Evolutionary conservation across 2,113 vertebrate genomes (phyloP).

Genomic region (Mohoua ochrocephala): DNA sequence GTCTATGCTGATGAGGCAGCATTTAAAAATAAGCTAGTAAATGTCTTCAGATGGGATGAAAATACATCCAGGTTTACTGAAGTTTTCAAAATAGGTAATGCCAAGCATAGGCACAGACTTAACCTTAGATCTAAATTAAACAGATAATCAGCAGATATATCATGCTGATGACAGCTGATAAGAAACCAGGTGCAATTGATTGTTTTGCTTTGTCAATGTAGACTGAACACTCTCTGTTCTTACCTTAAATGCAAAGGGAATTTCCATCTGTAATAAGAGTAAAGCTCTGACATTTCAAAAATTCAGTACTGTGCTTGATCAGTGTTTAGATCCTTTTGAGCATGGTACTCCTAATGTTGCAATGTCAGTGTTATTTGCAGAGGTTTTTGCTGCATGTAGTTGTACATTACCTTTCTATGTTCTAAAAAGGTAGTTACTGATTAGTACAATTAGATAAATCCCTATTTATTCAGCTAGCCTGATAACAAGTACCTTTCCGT

Average conservation of each 20-base stretch:
- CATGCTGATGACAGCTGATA: neutral
- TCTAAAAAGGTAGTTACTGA: neutral
- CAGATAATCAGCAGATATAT: neutral
- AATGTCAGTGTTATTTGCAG: neutral
- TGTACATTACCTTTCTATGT: neutral
- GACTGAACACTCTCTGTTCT: neutral
- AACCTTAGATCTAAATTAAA: neutral
- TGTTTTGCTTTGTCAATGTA: neutral
- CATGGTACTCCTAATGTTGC: neutral
- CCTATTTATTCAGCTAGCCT: neutral
- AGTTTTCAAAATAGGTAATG: neutral
- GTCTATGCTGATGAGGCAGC: neutral
- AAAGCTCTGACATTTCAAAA: neutral
- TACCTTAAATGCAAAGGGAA: neutral
- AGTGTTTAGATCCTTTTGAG: neutral
- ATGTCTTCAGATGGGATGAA: neutral
- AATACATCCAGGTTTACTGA: neutral
- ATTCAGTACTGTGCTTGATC: neutral
- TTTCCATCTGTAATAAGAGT: neutral
- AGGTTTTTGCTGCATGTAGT: neutral
- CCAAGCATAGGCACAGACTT: neutral
- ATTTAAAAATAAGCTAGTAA: neutral
- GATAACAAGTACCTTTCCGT: neutral
- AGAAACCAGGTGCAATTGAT: neutral
- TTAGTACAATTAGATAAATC: neutral